These are phyloP conservation scores for Phania funesta DNA, from an alignment of 2,888 invertebrate genomes.

Conservation along the genomic window DNA sequence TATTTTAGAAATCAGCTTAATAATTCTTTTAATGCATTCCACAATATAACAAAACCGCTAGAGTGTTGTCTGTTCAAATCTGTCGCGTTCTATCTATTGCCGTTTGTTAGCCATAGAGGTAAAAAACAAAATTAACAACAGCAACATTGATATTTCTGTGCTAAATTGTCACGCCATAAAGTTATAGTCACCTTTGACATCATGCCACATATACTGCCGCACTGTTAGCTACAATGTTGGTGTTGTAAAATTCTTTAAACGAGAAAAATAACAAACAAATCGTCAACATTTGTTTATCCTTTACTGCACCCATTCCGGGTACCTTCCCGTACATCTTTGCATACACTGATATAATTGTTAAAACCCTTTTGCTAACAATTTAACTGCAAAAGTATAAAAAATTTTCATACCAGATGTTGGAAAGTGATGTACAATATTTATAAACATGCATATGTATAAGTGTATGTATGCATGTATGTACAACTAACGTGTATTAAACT, in stretches of 20 bases:
- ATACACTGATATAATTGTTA: neutral
- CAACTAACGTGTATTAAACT: no score
- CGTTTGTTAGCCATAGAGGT: slow-evolving; percentile 12
- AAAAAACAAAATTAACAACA: slow-evolving; percentile 1
- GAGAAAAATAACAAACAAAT: neutral
- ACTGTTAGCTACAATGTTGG: neutral
- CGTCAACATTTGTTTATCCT: slow-evolving; percentile 38
- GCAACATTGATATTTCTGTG: slow-evolving; percentile 5
- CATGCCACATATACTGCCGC: neutral
- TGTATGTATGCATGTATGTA: no score
- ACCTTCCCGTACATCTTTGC: neutral
- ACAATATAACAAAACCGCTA: neutral
- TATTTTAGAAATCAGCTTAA: no score
- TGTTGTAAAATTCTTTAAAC: neutral
- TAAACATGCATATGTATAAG: no score
- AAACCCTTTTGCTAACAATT: slow-evolving; percentile 38
- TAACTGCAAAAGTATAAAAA: slow-evolving; percentile 1
- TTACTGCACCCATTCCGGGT: neutral
- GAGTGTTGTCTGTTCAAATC: slow-evolving; percentile 5
- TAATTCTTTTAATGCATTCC: neutral
- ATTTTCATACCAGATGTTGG: neutral
- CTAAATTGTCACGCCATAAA: slow-evolving; percentile 61
- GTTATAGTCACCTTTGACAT: slow-evolving; percentile 55
- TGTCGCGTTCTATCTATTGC: slow-evolving; percentile 25
- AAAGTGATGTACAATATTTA: neutral